phyloP scores from a whole-genome alignment of 2,113 vertebrate genomes.

The Calidris pygmaea region DNA sequence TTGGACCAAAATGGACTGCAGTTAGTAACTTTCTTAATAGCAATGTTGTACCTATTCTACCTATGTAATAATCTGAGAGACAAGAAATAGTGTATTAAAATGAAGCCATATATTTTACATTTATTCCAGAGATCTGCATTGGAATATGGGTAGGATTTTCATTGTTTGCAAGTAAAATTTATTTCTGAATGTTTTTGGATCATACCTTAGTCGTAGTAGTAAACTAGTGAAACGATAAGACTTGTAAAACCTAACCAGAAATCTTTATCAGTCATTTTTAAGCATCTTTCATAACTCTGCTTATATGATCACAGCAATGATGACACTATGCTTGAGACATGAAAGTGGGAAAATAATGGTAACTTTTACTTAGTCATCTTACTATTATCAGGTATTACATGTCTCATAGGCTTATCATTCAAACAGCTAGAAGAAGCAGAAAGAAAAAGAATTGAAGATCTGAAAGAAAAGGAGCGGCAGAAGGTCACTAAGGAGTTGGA shows the following conservation, averaged over 20 bases:
- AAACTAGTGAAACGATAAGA: not conserved
- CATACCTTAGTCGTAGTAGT: not conserved
- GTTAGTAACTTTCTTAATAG: not conserved
- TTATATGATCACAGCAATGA: not conserved
- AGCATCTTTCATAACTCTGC: not conserved
- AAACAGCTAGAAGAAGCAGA: slow-evolving; percentile 88
- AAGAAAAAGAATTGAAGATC: slow-evolving; percentile 81
- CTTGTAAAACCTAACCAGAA: not conserved
- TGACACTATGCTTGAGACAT: not conserved
- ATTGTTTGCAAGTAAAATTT: not conserved
- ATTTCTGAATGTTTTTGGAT: not conserved
- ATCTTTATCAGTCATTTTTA: not conserved
- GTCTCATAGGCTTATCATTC: not conserved
- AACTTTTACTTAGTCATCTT: not conserved
- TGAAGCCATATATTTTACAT: not conserved
- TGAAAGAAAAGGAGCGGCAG: slow-evolving; percentile 82
- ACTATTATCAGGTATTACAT: not conserved
- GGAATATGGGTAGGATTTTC: not conserved
- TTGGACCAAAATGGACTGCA: not conserved
- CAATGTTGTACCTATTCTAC: not conserved
- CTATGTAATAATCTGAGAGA: not conserved
- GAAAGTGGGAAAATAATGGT: not conserved
- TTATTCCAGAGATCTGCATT: not conserved
- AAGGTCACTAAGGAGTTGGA: slow-evolving; percentile 82
- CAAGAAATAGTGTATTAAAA: not conserved